Evolutionary conservation across 2,113 vertebrate species (phyloP), one percentile per base, ranked within the genome.

Genomic region (Ia io): DNA sequence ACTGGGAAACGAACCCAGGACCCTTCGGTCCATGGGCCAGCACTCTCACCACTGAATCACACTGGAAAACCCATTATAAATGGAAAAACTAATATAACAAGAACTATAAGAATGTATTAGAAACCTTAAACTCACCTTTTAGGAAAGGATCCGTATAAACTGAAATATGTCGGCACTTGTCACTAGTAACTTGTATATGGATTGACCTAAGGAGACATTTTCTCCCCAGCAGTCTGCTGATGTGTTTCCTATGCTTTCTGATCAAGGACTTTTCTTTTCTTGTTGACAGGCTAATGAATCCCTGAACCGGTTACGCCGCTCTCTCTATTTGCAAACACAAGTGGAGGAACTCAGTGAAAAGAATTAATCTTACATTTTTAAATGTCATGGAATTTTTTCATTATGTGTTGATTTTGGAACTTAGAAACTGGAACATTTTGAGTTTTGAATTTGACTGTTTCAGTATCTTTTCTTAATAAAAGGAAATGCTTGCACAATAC

Each of bases 201-300:
- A 14, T 42, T 65, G 32, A 25, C 22, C n/a, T 16, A 12, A n/a
- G 18, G 53, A 92, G 9, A 59, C 0, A n/a, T 2, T 12, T 65
- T 74, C 6, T 40, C 44, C n/a, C 30, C 5, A 40, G 51, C 28
- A 63, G 20, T 7, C 20, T 9, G 17, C 28, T 20, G 3, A 2
- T 70, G 14, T 2, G 49, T 56, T 74, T 32, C 28, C 35, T 18
- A 6, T 69, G 22, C 69, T 67, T 28, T 90, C 76, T 94, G 73
- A 82, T n/a, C 30, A 22, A 0, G 2, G 51, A n/a, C 32, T 53
- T 40, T 10, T 85, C 83, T 96, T 65, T 63, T 97, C 61, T 28
- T 32, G 3, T 3, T 86, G 14, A 83, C 97, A 99, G 99, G 98
- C 99, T 74, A 98, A 99, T 96, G 98, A 99, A 53, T 98, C 99